These are phyloP conservation scores for Serranus cabrilla DNA, from an alignment of 2,797 vertebrate species.

Conservation along the genomic window DNA sequence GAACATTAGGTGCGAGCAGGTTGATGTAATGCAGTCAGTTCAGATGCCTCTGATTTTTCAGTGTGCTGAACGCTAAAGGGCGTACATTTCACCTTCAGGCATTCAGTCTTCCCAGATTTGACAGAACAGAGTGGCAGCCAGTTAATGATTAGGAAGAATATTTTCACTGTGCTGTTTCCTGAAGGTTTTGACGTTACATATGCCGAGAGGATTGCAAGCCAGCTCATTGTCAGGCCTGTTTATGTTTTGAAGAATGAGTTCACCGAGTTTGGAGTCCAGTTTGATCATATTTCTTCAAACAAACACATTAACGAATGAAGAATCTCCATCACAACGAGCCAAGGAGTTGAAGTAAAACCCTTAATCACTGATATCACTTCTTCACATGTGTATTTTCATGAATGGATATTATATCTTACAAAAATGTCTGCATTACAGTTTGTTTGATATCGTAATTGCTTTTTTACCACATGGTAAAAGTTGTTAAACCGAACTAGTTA, in stretches of 20 bases:
- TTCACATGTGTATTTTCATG: background rate
- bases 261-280: background rate
- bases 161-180: slow-evolving; percentile 16
- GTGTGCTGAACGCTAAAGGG: background rate
- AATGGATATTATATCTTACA: too few relatives aligned
- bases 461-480: too few relatives aligned
- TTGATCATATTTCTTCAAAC: too few relatives aligned
- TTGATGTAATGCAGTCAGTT: slow-evolving; percentile 15
- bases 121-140: slow-evolving; percentile 11
- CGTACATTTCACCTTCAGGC: background rate
- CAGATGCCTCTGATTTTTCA: slow-evolving; percentile 6
- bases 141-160: background rate
- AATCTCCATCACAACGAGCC: background rate
- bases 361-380: background rate
- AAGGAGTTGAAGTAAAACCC: background rate
- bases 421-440: too few relatives aligned
- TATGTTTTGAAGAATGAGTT: slow-evolving; percentile 6
- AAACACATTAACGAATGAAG: too few relatives aligned
- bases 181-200: background rate
- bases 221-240: background rate
- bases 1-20: slow-evolving; percentile 9
- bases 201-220: background rate
- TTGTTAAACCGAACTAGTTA: too few relatives aligned
- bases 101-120: background rate
- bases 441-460: too few relatives aligned